Conservation (phyloP, 2,113 vertebrate genomes). For the Ictidomys tridecemlineatus region DNA sequence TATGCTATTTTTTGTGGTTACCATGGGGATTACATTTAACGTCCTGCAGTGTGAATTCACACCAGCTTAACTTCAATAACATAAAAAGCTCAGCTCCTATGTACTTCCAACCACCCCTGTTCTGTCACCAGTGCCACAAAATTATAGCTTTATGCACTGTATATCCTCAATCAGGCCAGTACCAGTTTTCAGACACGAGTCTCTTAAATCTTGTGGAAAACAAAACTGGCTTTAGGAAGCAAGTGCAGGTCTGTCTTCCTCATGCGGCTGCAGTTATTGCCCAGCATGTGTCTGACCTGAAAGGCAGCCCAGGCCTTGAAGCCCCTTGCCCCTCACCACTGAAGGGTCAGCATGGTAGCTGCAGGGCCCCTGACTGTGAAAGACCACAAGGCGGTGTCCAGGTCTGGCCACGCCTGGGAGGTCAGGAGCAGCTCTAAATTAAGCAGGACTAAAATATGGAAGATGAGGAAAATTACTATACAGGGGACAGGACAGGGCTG, state of each 20-base stretch:
- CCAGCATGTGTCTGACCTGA: too few relatives aligned
- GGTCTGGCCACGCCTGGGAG: neutral
- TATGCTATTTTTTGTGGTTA: slow-evolving; percentile 60
- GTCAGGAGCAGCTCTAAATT: neutral
- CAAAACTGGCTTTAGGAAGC: neutral
- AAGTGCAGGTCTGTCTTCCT: too few relatives aligned
- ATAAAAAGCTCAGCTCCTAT: neutral
- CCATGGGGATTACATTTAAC: slow-evolving; percentile 50
- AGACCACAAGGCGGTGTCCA: rapidly evolving
- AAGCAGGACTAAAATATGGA: neutral
- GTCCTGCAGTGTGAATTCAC: slow-evolving; percentile 48
- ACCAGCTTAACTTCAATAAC: neutral
- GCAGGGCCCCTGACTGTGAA: neutral
- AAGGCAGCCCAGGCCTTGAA: too few relatives aligned
- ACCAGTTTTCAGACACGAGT: neutral
- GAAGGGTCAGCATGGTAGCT: neutral
- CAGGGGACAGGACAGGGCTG: neutral
- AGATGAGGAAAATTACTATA: neutral
- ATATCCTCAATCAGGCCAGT: neutral
- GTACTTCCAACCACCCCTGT: neutral
- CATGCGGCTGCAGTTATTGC: too few relatives aligned
- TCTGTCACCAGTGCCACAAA: neutral
- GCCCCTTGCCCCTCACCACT: neutral
- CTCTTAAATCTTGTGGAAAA: neutral
- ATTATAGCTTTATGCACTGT: neutral